Evolutionary conservation across 2,113 vertebrate genomes (phyloP).

Genomic region (Thalassoma bifasciatum): DNA sequence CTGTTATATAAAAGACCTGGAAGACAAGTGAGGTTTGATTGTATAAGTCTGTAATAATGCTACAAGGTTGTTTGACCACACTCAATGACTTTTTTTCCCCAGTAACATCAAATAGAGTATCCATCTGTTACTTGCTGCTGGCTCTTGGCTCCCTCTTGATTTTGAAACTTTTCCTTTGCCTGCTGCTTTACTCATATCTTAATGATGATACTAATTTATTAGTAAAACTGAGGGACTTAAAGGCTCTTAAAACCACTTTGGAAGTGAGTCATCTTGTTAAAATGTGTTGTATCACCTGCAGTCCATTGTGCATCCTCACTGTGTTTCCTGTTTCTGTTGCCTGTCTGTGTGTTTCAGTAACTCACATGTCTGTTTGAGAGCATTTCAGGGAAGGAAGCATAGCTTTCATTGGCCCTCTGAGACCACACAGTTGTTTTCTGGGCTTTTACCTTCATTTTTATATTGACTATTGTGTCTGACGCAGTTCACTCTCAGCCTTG

Average conservation of each 20-base stretch:
- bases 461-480: conserved; percentile 50
- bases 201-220: no score
- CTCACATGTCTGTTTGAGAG: conserved; percentile 33
- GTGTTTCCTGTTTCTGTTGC: conserved; percentile 33
- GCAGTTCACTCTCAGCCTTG: conserved; percentile 38
- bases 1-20: no score
- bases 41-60: no score
- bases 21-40: no score
- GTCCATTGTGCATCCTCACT: background rate
- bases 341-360: conserved; percentile 35
- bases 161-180: no score
- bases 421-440: conserved; percentile 28
- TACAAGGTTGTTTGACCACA: no score
- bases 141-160: no score
- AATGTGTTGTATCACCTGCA: conserved; percentile 1
- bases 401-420: conserved; percentile 30
- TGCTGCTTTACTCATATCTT: no score
- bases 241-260: no score
- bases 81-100: no score
- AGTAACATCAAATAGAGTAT: no score
- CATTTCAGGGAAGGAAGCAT: conserved; percentile 49
- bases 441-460: conserved; percentile 47
- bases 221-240: background rate
- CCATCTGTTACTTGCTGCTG: no score
- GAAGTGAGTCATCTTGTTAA: conserved; percentile 10